Conservation (phyloP, 64 coral and sea anemone species). For the Acropora tenuis region DNA sequence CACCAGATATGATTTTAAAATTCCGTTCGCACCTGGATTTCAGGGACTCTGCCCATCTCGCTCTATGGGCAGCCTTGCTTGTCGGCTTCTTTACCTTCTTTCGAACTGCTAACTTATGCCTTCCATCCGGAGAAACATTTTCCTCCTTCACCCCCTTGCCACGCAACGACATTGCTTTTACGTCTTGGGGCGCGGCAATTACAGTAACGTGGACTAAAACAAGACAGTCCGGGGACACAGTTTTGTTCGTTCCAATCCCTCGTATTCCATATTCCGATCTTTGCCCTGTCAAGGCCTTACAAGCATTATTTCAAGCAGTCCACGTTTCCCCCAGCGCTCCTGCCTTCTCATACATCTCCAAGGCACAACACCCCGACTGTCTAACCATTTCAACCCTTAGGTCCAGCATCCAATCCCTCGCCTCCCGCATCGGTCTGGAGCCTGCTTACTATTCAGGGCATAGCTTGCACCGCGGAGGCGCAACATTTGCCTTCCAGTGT, state of each 20-base stretch:
- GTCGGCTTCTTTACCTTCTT: constrained; percentile 42
- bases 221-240: not conserved
- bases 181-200: not conserved
- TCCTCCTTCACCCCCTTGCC: not conserved
- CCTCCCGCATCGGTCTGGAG: not conserved
- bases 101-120: constrained; percentile 9
- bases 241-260: constrained; percentile 9
- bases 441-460: constrained; percentile 18
- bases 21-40: not conserved
- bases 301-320: not conserved
- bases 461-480: constrained; percentile 1
- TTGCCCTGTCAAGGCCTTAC: not conserved
- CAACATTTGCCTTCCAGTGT: constrained; percentile 43
- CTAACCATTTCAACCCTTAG: not conserved
- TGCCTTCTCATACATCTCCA: not conserved
- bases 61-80: not conserved
- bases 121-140: not conserved
- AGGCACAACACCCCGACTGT: not conserved
- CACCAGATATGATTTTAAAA: constrained; percentile 11
- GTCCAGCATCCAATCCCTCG: not conserved
- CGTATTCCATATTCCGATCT: constrained; percentile 6
- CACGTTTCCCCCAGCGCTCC: not conserved
- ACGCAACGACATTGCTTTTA: not conserved
- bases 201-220: constrained; percentile 36
- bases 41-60: constrained; percentile 25